Percentiles rank a stretch among this genome's conserved stretches.
These are phyloP conservation scores for Orthosia cruda DNA, from an alignment of 2,888 invertebrate species.

Conservation along the genomic window DNA sequence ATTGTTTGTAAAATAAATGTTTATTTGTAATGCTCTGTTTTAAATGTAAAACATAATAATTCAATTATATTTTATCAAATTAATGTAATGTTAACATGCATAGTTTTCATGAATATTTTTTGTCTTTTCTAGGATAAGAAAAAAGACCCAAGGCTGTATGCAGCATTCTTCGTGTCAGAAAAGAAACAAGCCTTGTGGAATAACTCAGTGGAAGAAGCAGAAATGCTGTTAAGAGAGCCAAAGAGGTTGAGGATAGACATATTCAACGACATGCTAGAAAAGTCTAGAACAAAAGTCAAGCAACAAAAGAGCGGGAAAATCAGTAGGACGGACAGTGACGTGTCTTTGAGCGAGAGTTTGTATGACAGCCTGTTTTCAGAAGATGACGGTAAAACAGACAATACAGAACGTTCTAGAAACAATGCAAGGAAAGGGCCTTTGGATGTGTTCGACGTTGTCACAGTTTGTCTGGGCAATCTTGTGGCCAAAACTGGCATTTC, in stretches of 20 bases:
- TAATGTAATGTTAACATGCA: no score
- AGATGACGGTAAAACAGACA: constrained; percentile 82
- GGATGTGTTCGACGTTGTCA: constrained; percentile 89
- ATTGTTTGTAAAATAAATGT: no score
- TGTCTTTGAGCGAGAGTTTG: constrained; percentile 88
- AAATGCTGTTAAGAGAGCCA: constrained; percentile 91
- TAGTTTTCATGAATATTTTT: neutral
- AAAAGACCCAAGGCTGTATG: constrained; percentile 89
- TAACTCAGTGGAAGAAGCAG: constrained; percentile 95
- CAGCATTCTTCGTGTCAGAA: constrained; percentile 91
- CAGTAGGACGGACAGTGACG: constrained; percentile 86
- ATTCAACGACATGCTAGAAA: constrained; percentile 85
- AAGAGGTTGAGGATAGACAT: constrained; percentile 91
- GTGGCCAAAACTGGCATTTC: constrained; percentile 89
- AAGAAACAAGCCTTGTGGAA: constrained; percentile 93
- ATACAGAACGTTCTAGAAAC: constrained; percentile 76
- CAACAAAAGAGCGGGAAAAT: constrained; percentile 80
- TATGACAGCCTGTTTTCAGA: constrained; percentile 89
- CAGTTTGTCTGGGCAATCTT: constrained; percentile 89
- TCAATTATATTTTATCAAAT: no score
- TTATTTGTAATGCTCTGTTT: no score
- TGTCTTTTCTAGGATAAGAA: constrained; percentile 87
- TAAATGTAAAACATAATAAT: no score
- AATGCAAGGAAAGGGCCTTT: constrained; percentile 82
- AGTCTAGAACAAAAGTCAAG: constrained; percentile 74